These are phyloP conservation scores for Coelogynopora nodosa DNA, from an alignment of 2,888 invertebrate genomes.

Conservation along the genomic window DNA sequence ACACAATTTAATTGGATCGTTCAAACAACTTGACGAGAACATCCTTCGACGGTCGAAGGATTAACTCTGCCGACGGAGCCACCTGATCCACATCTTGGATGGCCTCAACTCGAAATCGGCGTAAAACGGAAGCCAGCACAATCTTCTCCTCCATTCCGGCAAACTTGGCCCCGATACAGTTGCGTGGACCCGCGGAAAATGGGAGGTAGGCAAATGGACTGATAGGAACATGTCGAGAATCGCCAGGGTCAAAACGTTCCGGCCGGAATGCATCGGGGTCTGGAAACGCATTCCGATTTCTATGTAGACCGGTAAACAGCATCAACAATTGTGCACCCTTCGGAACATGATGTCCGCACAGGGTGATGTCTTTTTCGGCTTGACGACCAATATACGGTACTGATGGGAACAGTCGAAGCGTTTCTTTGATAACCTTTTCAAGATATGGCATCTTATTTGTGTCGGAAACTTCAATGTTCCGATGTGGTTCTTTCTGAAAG, in stretches of 20 bases:
- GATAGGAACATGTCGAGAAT: background rate
- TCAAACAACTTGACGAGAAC: too few species aligned
- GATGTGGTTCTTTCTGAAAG: background rate
- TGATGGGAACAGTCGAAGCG: slow-evolving; percentile 63
- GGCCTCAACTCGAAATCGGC: slow-evolving; percentile 52
- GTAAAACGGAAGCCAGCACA: slow-evolving; percentile 66
- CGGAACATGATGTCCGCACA: slow-evolving; percentile 53
- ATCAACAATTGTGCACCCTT: slow-evolving; percentile 54
- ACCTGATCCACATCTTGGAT: background rate
- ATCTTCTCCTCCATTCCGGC: slow-evolving; percentile 64
- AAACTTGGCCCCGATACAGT: slow-evolving; percentile 64
- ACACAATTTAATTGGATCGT: too few species aligned
- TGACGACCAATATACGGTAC: slow-evolving; percentile 63
- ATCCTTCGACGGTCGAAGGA: background rate
- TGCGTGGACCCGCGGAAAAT: slow-evolving; percentile 63
- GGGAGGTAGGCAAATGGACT: slow-evolving; percentile 66
- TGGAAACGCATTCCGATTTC: slow-evolving; percentile 67
- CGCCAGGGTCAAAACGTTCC: slow-evolving; percentile 71
- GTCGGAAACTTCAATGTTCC: background rate
- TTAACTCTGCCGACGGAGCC: background rate
- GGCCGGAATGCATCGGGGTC: slow-evolving; percentile 74
- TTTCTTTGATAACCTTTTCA: slow-evolving; percentile 64
- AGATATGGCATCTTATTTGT: slow-evolving; percentile 61
- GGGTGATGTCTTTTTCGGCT: slow-evolving; percentile 56
- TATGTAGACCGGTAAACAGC: slow-evolving; percentile 63